These are phyloP conservation scores for Megalopta genalis DNA, from an alignment of 1,140 invertebrate genomes.

Conservation along the genomic window DNA sequence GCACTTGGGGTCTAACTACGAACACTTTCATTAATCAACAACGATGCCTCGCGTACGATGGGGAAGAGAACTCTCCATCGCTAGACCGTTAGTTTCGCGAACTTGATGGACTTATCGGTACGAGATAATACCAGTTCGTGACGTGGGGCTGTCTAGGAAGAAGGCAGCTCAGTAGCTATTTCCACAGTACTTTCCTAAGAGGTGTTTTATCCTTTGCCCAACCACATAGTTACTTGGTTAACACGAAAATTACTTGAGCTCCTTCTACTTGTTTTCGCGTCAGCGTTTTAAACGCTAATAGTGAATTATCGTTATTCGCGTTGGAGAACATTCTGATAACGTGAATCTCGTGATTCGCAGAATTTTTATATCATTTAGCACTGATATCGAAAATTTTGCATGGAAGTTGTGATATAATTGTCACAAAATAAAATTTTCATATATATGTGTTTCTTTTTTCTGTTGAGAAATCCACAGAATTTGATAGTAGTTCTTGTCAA, in stretches of 20 bases:
- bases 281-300: not conserved
- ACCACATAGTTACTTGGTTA: conserved; percentile 19
- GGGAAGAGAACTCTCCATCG: not conserved
- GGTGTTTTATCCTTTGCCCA: conserved; percentile 24
- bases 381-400: too few relatives aligned
- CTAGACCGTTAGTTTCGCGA: conserved; percentile 28
- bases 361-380: too few relatives aligned
- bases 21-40: conserved; percentile 47
- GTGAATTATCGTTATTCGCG: not conserved
- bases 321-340: too few relatives aligned
- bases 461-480: too few relatives aligned
- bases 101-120: conserved; percentile 56
- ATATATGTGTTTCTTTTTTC: too few relatives aligned
- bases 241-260: conserved; percentile 25
- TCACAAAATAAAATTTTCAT: too few relatives aligned
- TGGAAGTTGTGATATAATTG: too few relatives aligned
- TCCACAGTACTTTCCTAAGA: conserved; percentile 45
- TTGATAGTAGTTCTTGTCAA: too few relatives aligned
- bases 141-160: conserved; percentile 43
- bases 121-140: conserved; percentile 59
- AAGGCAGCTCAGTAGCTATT: conserved; percentile 36
- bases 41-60: conserved; percentile 3
- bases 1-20: not conserved
- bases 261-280: not conserved
- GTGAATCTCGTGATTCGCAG: too few relatives aligned